These are phyloP conservation scores for Nothoprocta perdicaria DNA, from an alignment of 2,113 vertebrate genomes.

Conservation along the genomic window DNA sequence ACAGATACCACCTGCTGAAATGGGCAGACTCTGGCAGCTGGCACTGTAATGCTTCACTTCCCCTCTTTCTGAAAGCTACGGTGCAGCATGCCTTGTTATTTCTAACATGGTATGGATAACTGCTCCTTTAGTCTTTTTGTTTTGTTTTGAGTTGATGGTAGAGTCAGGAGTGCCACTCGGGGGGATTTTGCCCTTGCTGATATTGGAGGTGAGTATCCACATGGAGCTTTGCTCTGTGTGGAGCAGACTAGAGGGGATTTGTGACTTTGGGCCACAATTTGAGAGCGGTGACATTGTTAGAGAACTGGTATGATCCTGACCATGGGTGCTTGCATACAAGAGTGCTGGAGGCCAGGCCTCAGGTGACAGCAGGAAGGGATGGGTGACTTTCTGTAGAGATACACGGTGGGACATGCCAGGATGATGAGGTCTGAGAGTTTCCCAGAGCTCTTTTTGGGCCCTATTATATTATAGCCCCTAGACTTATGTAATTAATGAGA, in stretches of 20 bases:
- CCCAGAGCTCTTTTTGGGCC: neutral
- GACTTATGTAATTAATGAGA: slow-evolving; percentile 51
- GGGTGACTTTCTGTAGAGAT: neutral
- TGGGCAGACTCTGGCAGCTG: slow-evolving; percentile 34
- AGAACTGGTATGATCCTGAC: neutral
- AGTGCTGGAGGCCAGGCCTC: neutral
- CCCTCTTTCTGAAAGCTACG: neutral
- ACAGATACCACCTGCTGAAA: neutral
- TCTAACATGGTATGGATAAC: accelerated
- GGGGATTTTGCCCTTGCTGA: neutral
- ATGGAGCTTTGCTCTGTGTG: neutral
- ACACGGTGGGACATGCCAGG: neutral
- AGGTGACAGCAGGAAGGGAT: neutral
- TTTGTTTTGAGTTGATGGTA: accelerated
- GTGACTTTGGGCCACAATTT: accelerated
- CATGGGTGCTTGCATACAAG: neutral
- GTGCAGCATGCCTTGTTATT: neutral
- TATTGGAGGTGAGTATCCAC: neutral
- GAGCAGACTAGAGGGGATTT: accelerated
- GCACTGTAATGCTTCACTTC: neutral
- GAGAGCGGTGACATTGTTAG: neutral
- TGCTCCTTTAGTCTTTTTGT: accelerated
- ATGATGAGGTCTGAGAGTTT: neutral
- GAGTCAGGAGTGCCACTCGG: neutral
- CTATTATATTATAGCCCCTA: neutral